Conservation (phyloP, 2,888 invertebrate genomes). For the Tanaodytes sp. region DNA sequence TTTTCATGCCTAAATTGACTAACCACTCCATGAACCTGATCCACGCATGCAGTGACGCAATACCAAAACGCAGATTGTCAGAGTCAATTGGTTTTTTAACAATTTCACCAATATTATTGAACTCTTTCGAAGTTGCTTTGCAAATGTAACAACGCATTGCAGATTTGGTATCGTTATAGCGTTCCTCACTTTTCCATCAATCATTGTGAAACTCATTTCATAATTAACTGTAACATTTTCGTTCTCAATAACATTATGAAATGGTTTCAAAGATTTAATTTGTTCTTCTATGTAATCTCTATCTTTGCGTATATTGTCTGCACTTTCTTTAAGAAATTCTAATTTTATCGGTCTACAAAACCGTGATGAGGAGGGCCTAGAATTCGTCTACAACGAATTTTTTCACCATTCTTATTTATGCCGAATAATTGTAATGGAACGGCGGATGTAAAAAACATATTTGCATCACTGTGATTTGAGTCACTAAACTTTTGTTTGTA, state of each 20-base stretch:
- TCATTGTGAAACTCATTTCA: constrained; percentile 11
- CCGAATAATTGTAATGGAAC: no score
- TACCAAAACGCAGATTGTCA: constrained; percentile 53
- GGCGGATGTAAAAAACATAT: no score
- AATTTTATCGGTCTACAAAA: no score
- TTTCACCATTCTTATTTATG: no score
- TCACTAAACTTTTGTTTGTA: no score
- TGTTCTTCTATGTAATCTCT: constrained; percentile 40
- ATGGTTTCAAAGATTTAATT: constrained; percentile 27
- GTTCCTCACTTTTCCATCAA: constrained; percentile 47
- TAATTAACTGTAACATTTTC: no score
- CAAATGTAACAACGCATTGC: constrained; percentile 41
- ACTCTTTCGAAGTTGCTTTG: constrained; percentile 44
- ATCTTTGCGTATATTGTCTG: constrained; percentile 26
- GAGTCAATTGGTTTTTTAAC: constrained; percentile 21
- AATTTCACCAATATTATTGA: constrained; percentile 40
- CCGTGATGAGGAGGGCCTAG: constrained; percentile 35
- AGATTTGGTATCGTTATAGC: constrained; percentile 43
- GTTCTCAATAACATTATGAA: no score
- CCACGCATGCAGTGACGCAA: constrained; percentile 47
- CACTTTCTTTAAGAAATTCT: constrained; percentile 40
- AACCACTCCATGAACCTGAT: constrained; percentile 63
- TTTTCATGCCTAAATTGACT: constrained; percentile 61
- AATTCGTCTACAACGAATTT: constrained; percentile 33
- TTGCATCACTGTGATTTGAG: no score